Evolutionary conservation across 1,140 invertebrate species (phyloP).

Genomic region (Saccostrea echinata): DNA sequence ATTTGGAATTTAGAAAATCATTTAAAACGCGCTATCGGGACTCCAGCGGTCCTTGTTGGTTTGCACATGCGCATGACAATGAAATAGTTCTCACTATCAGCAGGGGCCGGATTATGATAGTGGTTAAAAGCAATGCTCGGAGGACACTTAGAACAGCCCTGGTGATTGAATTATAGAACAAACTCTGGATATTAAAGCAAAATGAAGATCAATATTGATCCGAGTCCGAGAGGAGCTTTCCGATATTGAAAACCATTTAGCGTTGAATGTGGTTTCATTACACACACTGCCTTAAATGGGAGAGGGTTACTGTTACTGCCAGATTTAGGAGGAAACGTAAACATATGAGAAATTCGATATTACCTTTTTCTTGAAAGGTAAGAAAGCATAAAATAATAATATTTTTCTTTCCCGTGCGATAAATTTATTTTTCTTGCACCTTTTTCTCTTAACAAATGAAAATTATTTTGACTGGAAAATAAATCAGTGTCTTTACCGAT

Average conservation of each 20-base stretch:
- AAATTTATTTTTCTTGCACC: too few species aligned
- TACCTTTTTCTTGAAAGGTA: constrained; percentile 6
- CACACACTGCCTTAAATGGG: neutral
- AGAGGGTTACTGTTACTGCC: neutral
- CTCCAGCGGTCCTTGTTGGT: neutral
- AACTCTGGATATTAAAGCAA: constrained; percentile 45
- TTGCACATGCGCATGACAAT: constrained; percentile 12
- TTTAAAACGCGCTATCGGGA: neutral
- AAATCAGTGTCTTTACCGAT: too few species aligned
- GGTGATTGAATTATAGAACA: constrained; percentile 46
- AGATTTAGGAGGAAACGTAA: neutral
- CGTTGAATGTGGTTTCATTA: constrained; percentile 34
- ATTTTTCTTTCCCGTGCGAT: too few species aligned
- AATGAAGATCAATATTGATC: constrained; percentile 39
- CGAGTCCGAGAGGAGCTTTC: constrained; percentile 27
- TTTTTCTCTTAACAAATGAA: too few species aligned
- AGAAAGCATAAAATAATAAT: neutral
- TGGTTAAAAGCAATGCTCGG: constrained; percentile 15
- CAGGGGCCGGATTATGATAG: constrained; percentile 37
- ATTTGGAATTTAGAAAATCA: neutral
- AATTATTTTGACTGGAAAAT: too few species aligned
- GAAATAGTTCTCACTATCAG: constrained; percentile 29
- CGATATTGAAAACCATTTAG: constrained; percentile 45
- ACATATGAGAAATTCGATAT: neutral
- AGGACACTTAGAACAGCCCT: constrained; percentile 14